Evolutionary conservation across 30 jellyfish, hydroid and myxozoan genomes (phyloP).

Genomic region (Chrysaora quinquecirrha): DNA sequence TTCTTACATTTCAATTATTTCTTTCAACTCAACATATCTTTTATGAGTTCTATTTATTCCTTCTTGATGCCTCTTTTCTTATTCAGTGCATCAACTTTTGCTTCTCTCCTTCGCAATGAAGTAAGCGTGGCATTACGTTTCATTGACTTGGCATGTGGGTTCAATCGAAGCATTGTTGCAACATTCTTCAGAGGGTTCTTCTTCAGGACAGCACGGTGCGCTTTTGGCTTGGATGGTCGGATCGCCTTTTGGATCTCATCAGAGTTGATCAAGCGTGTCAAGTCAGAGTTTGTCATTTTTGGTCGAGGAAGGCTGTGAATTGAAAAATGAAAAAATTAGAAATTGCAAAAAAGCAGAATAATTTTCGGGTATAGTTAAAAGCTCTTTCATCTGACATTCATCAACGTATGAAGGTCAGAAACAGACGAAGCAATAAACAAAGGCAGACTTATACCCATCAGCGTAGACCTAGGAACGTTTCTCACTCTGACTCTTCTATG

Average conservation of each 20-base stretch:
- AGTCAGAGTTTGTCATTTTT: slow-evolving; percentile 88
- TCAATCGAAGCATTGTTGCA: slow-evolving; percentile 72
- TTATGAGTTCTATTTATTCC: not conserved
- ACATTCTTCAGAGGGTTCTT: slow-evolving; percentile 92
- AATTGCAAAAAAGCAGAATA: too few relatives aligned
- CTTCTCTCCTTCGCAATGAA: slow-evolving; percentile 71
- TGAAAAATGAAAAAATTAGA: too few relatives aligned
- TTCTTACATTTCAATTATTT: not conserved
- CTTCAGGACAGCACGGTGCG: slow-evolving; percentile 75
- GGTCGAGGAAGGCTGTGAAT: slow-evolving; percentile 88
- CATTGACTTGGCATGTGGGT: slow-evolving; percentile 82
- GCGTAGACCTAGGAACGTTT: too few relatives aligned
- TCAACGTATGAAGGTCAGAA: too few relatives aligned
- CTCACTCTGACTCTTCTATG: too few relatives aligned
- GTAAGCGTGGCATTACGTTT: slow-evolving; percentile 83
- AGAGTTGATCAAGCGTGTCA: slow-evolving; percentile 84
- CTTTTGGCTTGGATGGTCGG: slow-evolving; percentile 81
- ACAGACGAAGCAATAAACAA: too few relatives aligned
- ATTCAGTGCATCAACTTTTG: slow-evolving; percentile 69
- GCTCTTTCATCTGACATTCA: too few relatives aligned
- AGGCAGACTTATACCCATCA: too few relatives aligned
- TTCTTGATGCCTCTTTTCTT: slow-evolving; percentile 71
- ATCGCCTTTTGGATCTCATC: slow-evolving; percentile 92
- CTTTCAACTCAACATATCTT: not conserved
- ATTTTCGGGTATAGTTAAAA: too few relatives aligned